Evolutionary conservation across 2,888 invertebrate genomes (phyloP).

Genomic region (Hylaea fasciaria): DNA sequence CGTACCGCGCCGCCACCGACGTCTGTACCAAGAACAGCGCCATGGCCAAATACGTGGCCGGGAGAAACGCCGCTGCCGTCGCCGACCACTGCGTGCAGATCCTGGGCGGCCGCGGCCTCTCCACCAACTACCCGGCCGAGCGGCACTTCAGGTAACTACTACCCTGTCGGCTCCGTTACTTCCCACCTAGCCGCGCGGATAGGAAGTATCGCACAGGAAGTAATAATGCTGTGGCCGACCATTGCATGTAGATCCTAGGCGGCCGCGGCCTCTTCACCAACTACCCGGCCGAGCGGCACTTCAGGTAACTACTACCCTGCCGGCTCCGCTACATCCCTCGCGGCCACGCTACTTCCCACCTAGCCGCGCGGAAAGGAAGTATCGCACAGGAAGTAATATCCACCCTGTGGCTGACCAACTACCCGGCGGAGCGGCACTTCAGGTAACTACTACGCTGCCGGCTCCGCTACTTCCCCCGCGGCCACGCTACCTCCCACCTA

Average conservation of each 20-base stretch:
- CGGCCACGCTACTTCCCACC: no score
- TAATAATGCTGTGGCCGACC: slow-evolving; percentile 87
- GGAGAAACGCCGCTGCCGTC: slow-evolving; percentile 87
- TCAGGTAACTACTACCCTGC: slow-evolving; percentile 69
- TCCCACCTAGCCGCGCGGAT: no score
- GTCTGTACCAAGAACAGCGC: slow-evolving; percentile 88
- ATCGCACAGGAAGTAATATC: no score
- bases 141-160: slow-evolving; percentile 86
- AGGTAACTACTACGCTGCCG: slow-evolving; percentile 60
- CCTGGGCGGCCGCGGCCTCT: slow-evolving; percentile 89
- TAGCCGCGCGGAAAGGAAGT: no score
- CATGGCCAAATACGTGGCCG: slow-evolving; percentile 91
- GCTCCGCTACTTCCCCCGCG: neutral
- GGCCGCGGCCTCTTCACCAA: slow-evolving; percentile 89
- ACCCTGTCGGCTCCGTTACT: neutral
- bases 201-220: no score
- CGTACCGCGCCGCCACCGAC: slow-evolving; percentile 88
- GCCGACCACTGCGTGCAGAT: slow-evolving; percentile 90
- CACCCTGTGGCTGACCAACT: slow-evolving; percentile 87
- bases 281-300: slow-evolving; percentile 90
- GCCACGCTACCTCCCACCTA: no score
- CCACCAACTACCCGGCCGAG: slow-evolving; percentile 89
- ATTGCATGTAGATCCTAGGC: slow-evolving; percentile 90
- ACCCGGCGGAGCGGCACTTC: slow-evolving; percentile 90
- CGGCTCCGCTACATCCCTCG: neutral